Evolutionary conservation across 2,888 invertebrate species (phyloP).

Genomic region (Aporophyla nigra): DNA sequence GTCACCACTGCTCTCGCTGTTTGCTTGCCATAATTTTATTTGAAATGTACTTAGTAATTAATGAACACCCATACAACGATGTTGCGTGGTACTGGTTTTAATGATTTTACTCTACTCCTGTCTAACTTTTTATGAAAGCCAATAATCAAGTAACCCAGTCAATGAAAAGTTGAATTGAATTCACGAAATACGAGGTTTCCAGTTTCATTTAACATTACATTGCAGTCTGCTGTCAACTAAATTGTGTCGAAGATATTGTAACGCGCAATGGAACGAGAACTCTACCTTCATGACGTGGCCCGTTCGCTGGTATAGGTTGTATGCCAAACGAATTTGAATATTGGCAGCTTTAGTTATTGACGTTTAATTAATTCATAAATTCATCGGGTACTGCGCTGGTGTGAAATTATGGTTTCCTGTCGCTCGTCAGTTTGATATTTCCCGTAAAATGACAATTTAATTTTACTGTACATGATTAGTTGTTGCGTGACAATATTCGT

Average conservation of each 20-base stretch:
- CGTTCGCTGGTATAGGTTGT: slow-evolving; percentile 25
- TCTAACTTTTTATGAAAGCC: no score
- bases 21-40: no score
- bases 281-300: slow-evolving; percentile 10
- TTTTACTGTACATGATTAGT: slow-evolving; percentile 54
- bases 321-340: slow-evolving; percentile 55
- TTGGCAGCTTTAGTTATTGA: slow-evolving; percentile 65
- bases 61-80: no score
- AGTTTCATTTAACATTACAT: slow-evolving; percentile 50
- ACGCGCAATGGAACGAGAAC: slow-evolving; percentile 27
- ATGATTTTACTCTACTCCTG: no score
- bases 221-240: slow-evolving; percentile 35
- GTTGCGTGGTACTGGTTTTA: no score
- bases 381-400: slow-evolving; percentile 46
- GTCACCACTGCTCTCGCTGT: no score
- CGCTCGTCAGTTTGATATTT: slow-evolving; percentile 49
- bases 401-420: slow-evolving; percentile 60
- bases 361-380: slow-evolving; percentile 66
- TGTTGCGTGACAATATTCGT: slow-evolving; percentile 46
- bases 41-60: no score
- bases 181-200: slow-evolving; percentile 8
- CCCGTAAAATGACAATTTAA: slow-evolving; percentile 59
- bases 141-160: no score
- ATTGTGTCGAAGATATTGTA: slow-evolving; percentile 38
- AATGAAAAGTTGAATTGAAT: no score